Conservation (phyloP, 2,888 invertebrate species). For the Amphimallon solstitiale region DNA sequence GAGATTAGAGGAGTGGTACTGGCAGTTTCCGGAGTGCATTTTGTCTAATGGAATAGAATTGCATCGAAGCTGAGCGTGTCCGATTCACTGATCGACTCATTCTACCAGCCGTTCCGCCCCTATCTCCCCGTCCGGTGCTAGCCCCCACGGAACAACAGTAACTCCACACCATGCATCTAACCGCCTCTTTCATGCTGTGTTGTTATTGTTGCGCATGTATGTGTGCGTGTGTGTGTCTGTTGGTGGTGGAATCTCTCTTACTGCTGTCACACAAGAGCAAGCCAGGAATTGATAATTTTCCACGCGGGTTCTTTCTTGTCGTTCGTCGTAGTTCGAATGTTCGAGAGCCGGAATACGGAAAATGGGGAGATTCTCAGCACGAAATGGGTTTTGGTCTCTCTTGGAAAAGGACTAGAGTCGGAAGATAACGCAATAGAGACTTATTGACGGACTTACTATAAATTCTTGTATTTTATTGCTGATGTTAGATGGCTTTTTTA, state of each 20-base stretch:
- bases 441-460: slow-evolving; percentile 57
- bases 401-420: slow-evolving; percentile 50
- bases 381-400: slow-evolving; percentile 54
- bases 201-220: no score
- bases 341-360: slow-evolving; percentile 53
- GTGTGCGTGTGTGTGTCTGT: no score
- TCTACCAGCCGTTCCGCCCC: neutral
- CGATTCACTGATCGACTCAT: slow-evolving; percentile 50
- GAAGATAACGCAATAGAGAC: slow-evolving; percentile 59
- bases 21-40: slow-evolving; percentile 41
- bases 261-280: slow-evolving; percentile 42
- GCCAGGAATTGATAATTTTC: slow-evolving; percentile 75
- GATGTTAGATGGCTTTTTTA: no score
- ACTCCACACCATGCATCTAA: no score
- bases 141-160: no score
- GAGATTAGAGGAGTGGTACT: slow-evolving; percentile 32
- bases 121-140: neutral
- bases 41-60: slow-evolving; percentile 48
- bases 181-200: no score
- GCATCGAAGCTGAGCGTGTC: slow-evolving; percentile 47
- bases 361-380: slow-evolving; percentile 50
- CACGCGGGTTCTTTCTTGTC: slow-evolving; percentile 73
- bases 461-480: slow-evolving; percentile 43
- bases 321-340: slow-evolving; percentile 28
- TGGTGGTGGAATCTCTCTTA: no score